Conservation (phyloP, 2,888 invertebrate genomes). For the Drosophila neutralis region DNA sequence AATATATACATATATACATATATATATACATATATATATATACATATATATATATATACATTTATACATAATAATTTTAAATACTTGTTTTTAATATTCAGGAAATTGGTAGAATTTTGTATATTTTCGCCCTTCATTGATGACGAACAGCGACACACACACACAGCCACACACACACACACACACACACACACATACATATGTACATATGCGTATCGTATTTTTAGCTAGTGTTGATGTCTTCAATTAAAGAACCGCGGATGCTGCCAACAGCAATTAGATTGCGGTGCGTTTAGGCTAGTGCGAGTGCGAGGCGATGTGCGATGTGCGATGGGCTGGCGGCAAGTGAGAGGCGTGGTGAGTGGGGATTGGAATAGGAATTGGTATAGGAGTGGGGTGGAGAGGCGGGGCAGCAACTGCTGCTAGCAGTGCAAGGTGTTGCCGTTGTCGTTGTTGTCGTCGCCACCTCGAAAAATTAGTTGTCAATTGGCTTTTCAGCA, state of each 20-base stretch:
- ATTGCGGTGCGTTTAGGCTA: conserved; percentile 73
- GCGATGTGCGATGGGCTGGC: conserved; percentile 22
- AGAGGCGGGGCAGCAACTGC: not conserved
- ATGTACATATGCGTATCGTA: conserved; percentile 41
- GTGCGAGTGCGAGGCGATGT: conserved; percentile 67
- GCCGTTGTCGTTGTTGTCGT: conserved; percentile 33
- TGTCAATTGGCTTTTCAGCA: conserved; percentile 70
- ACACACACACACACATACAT: conserved; percentile 2
- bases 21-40: no score
- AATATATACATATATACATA: no score
- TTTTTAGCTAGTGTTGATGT: conserved; percentile 83
- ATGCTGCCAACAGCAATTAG: conserved; percentile 78
- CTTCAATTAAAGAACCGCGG: conserved; percentile 83
- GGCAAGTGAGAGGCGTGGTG: conserved; percentile 15
- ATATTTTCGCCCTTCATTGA: conserved; percentile 54
- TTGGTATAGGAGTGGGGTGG: not conserved
- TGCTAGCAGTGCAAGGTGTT: conserved; percentile 63
- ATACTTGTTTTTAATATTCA: not conserved
- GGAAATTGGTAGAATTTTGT: not conserved
- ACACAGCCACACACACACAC: conserved; percentile 12
- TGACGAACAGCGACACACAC: conserved; percentile 35
- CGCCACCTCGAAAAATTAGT: conserved; percentile 71
- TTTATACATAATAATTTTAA: not conserved
- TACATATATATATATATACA: no score
- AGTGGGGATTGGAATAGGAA: not conserved